These are phyloP conservation scores for Mythimna albipuncta DNA, from an alignment of 2,888 invertebrate genomes.

Conservation along the genomic window DNA sequence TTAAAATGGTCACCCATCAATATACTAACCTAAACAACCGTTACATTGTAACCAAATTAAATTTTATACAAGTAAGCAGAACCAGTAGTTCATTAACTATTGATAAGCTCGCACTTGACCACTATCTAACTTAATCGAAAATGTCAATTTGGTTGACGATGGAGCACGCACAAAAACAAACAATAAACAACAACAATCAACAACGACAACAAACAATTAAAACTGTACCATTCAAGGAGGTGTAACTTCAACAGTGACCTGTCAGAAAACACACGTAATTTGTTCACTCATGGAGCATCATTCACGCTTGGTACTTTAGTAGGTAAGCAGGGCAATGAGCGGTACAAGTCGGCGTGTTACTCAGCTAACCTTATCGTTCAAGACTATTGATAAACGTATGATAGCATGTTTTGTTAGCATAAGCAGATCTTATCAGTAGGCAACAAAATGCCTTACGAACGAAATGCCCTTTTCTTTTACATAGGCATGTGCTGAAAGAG, in stretches of 20 bases:
- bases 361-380: conserved; percentile 35
- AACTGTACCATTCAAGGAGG: neutral
- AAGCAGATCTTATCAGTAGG: neutral
- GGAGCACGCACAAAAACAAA: too few species aligned
- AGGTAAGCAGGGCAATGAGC: conserved; percentile 41
- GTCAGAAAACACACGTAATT: conserved; percentile 1
- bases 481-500: neutral
- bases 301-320: conserved; percentile 18
- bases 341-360: conserved; percentile 22
- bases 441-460: neutral
- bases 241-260: neutral
- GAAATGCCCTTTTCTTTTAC: neutral
- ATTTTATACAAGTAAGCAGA: too few species aligned
- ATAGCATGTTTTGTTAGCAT: conserved; percentile 19
- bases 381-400: conserved; percentile 20
- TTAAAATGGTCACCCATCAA: too few species aligned
- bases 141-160: too few species aligned
- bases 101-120: too few species aligned
- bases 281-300: neutral
- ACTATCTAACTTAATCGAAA: too few species aligned
- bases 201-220: neutral
- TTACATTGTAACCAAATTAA: neutral
- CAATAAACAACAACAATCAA: too few species aligned
- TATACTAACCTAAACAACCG: neutral
- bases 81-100: too few species aligned